Evolutionary conservation across 2,113 vertebrate genomes (phyloP), one percentile per base, ranked within the genome.

Genomic region (Charina bottae): DNA sequence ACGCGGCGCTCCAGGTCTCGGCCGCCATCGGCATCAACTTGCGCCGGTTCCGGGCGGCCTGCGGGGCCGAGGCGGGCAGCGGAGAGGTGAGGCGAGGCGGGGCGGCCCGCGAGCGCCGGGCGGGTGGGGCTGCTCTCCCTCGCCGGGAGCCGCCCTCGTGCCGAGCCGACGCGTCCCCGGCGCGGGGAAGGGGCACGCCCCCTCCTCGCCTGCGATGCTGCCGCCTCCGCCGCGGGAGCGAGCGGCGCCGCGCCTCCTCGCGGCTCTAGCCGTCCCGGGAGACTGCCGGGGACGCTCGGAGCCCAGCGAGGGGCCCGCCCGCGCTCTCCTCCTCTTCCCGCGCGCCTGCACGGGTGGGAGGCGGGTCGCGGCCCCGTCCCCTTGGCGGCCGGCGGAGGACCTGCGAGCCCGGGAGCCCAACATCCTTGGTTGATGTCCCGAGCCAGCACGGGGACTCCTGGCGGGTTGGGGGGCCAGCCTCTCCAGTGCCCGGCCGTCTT

Each of bases 31-130:
- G 98, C 97, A 98, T 97, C 97, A 99, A 99, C 98, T 98, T 99
- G 98, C 98, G 98, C 97, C 98, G 98, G 98, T 99, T 99, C 98
- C 98, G 98, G 97, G 98, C 98, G 97, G 98, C 99, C 98, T 99
- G 98, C 97, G 99, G 98, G 96, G 98, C 98, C 58, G 97, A 96
- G 97, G 98, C 98, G 95, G 98, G 98, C 98, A 98, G 98, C 97
- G 98, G 97, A 96, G 98, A 98, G 98, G 98, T 99, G 98, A 98
- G 98, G 93, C 28, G 33, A 91, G 93, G 94, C 17, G 83, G 90
- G 93, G 17, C 90, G 94, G 37, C 37, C n/a, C 87, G 91, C 2
- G 46, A 33, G 53, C 89, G 92, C 93, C 93, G 94, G 92, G 58
- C 87, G 85, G 64, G 90, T 0, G 91, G 42, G 54, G 90, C 54